These are phyloP conservation scores for Diorhabda carinulata DNA, from an alignment of 1,140 invertebrate genomes.

Conservation along the genomic window DNA sequence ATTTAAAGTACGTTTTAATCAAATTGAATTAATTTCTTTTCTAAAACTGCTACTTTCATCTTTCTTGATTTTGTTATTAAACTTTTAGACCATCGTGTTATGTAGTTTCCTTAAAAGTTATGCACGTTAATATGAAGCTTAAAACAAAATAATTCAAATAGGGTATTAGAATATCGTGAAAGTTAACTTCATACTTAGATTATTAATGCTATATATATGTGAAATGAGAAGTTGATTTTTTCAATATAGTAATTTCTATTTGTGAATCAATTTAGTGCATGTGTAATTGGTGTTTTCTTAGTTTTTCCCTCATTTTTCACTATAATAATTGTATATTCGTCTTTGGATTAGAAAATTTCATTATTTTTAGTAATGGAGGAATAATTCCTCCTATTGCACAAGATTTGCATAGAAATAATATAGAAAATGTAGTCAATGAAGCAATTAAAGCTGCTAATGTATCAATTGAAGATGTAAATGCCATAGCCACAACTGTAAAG, in stretches of 20 bases:
- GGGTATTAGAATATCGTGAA: too few species aligned
- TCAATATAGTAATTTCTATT: too few species aligned
- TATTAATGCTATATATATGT: too few species aligned
- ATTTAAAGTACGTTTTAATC: slow-evolving; percentile 60
- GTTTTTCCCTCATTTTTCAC: too few species aligned
- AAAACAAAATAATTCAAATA: background rate
- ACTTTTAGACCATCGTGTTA: background rate
- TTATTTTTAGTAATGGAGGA: slow-evolving; percentile 73
- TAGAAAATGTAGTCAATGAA: slow-evolving; percentile 67
- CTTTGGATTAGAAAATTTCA: too few species aligned
- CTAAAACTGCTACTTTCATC: background rate
- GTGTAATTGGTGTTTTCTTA: too few species aligned
- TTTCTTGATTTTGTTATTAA: background rate
- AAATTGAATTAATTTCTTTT: slow-evolving; percentile 3
- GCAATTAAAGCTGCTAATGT: slow-evolving; percentile 65
- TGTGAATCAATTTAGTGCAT: too few species aligned
- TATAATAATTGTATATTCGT: too few species aligned
- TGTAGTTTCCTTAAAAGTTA: background rate
- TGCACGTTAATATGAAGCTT: too few species aligned
- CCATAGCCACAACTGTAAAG: slow-evolving; percentile 86
- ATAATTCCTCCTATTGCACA: slow-evolving; percentile 84
- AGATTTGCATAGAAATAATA: slow-evolving; percentile 75
- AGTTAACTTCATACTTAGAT: too few species aligned
- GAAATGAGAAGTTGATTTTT: too few species aligned
- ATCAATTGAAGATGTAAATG: slow-evolving; percentile 73